A percentile compares a stretch with the other conserved stretches of the same genome.
Evolutionary conservation across 1,140 invertebrate species (phyloP).

Genomic region (Cyphomyrmex costatus): DNA sequence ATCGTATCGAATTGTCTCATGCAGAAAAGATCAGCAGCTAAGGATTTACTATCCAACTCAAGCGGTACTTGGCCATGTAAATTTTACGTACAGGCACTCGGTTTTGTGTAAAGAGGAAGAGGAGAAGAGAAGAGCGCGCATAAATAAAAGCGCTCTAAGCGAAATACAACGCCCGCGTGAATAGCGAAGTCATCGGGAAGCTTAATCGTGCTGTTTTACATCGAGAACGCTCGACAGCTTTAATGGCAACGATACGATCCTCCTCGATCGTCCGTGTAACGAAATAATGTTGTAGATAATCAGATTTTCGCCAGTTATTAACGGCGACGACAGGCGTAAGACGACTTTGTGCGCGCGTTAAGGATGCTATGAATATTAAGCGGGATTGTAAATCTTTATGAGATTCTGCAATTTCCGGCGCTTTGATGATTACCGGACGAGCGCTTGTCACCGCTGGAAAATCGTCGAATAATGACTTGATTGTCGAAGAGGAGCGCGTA

Average conservation of each 20-base stretch:
- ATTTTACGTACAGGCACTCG: conserved; percentile 43
- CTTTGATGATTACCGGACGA: conserved; percentile 44
- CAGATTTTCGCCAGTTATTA: conserved; percentile 52
- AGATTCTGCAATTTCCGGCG: conserved; percentile 60
- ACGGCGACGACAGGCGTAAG: conserved; percentile 21
- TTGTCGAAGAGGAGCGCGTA: conserved; percentile 33
- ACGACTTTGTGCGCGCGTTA: background rate
- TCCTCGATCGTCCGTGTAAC: conserved; percentile 28
- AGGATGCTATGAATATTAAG: conserved; percentile 59
- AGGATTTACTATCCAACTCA: conserved; percentile 29
- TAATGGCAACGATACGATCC: conserved; percentile 26
- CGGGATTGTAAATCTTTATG: conserved; percentile 58
- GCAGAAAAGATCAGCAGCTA: conserved; percentile 50
- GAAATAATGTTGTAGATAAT: conserved; percentile 55
- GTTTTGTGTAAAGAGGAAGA: conserved; percentile 17
- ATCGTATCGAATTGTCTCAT: conserved; percentile 14
- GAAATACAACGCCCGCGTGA: conserved; percentile 34
- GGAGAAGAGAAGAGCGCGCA: background rate
- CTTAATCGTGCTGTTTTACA: conserved; percentile 43
- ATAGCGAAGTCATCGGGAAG: conserved; percentile 46
- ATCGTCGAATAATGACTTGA: conserved; percentile 58
- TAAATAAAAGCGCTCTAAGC: conserved; percentile 55
- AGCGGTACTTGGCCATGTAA: conserved; percentile 53
- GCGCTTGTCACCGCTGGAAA: conserved; percentile 33
- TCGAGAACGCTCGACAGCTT: conserved; percentile 44